These are phyloP conservation scores for Podarcis raffonei DNA, from an alignment of 2,113 vertebrate genomes.

Conservation along the genomic window DNA sequence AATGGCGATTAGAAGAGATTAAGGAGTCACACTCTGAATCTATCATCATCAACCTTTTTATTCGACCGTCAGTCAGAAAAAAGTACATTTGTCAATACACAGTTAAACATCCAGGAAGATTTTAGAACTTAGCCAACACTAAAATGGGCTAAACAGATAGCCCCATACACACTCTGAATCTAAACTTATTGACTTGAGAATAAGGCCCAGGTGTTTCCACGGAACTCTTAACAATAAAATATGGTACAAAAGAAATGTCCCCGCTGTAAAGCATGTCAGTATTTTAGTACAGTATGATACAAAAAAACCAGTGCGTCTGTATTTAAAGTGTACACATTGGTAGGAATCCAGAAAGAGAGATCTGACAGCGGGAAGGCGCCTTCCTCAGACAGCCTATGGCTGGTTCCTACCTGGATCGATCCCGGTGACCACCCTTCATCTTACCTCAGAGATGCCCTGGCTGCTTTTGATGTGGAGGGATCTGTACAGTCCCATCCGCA, in stretches of 20 bases:
- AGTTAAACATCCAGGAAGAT: no score
- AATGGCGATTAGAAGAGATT: background rate
- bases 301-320: background rate
- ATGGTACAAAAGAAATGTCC: background rate
- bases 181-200: background rate
- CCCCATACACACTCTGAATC: background rate
- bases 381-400: background rate
- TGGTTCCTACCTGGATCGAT: background rate
- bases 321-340: no score
- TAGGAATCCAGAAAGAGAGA: background rate
- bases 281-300: background rate
- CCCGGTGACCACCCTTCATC: no score
- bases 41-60: no score
- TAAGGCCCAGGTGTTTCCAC: background rate
- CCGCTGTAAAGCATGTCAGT: background rate
- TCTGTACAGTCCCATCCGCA: background rate
- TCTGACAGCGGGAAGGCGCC: background rate
- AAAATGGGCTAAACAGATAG: no score
- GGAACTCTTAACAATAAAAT: background rate
- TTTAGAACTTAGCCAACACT: no score
- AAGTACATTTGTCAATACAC: no score
- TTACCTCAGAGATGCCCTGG: background rate
- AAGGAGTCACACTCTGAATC: background rate
- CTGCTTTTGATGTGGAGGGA: background rate
- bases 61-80: no score